These are phyloP conservation scores for Heliothis virescens DNA, from an alignment of 1,140 invertebrate species.

Conservation along the genomic window DNA sequence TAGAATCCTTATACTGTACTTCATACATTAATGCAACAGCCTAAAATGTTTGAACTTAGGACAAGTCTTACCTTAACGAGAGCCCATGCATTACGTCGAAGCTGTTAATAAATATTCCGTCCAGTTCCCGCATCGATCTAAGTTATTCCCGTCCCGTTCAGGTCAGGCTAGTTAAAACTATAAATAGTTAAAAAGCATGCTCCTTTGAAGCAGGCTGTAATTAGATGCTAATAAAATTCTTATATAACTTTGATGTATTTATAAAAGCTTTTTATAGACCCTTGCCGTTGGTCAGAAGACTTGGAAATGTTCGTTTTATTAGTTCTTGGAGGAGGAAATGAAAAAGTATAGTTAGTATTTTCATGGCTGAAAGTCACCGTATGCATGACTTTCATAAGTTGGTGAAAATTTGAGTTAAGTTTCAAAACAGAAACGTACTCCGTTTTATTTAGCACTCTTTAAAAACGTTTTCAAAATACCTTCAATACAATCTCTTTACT, in stretches of 20 bases:
- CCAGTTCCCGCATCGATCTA: background rate
- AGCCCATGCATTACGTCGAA: background rate
- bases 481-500: background rate
- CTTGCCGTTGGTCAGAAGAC: background rate
- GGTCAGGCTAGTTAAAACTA: background rate
- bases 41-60: background rate
- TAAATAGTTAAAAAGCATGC: conserved; percentile 20
- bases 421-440: too few species aligned
- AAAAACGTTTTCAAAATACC: background rate
- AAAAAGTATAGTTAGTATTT: background rate
- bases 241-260: conserved; percentile 5
- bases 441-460: background rate
- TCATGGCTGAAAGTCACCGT: too few species aligned
- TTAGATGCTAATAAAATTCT: conserved; percentile 18
- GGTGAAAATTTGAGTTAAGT: too few species aligned
- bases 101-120: conserved; percentile 17
- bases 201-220: background rate
- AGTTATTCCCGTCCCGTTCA: background rate
- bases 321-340: background rate
- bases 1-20: too few species aligned
- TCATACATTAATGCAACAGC: background rate
- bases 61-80: background rate
- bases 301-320: background rate
- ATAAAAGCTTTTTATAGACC: conserved; percentile 1
- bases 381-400: too few species aligned